These are phyloP conservation scores for Alcedo atthis DNA, from an alignment of 2,797 vertebrate species.

Conservation along the genomic window DNA sequence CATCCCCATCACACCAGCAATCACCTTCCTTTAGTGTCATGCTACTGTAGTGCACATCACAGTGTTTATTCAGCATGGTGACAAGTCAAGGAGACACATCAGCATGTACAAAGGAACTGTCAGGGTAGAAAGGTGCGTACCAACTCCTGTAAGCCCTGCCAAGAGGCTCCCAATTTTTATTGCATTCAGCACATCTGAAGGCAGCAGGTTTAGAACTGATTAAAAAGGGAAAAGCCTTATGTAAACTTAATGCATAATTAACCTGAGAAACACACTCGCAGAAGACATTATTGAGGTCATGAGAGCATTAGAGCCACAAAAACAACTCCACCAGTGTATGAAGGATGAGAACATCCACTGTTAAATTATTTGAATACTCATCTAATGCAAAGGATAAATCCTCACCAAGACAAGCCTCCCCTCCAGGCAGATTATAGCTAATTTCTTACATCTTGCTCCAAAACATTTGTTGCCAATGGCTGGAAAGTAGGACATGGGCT, in stretches of 20 bases:
- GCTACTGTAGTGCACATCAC: background rate
- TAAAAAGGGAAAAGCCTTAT: conserved; percentile 34
- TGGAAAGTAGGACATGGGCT: background rate
- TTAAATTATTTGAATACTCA: background rate
- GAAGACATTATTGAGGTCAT: conserved; percentile 45
- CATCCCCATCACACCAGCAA: background rate
- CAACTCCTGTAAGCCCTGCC: background rate
- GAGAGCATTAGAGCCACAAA: conserved; percentile 44
- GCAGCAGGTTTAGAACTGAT: conserved; percentile 16
- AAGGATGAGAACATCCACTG: conserved; percentile 10
- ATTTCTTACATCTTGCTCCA: background rate
- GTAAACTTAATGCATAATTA: conserved; percentile 69
- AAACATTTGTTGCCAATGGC: background rate
- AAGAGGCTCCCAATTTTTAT: fast-evolving
- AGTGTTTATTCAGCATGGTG: background rate
- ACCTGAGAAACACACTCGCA: background rate
- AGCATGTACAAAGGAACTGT: background rate
- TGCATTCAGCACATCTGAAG: background rate
- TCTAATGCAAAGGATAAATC: background rate
- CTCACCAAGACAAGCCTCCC: background rate
- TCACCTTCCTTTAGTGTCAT: background rate
- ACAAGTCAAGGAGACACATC: background rate
- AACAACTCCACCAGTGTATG: background rate
- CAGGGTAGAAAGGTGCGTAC: background rate
- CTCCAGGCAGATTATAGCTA: background rate